Percentiles rank a stretch among this genome's conserved stretches.
Evolutionary conservation across 1,140 invertebrate species (phyloP).

Genomic region (Cotesia chilonis): DNA sequence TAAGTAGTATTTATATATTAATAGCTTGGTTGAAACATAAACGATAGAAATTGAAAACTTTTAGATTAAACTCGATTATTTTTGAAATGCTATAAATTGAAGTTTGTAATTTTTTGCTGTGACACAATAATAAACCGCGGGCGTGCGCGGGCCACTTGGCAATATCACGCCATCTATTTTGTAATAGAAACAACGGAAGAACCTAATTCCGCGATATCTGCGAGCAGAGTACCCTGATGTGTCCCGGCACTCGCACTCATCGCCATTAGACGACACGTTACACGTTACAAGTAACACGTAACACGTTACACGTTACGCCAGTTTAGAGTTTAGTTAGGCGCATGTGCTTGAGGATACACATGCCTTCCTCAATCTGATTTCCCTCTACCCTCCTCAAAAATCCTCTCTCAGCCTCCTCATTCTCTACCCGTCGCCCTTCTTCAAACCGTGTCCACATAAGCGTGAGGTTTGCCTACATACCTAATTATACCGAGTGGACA

Average conservation of each 20-base stretch:
- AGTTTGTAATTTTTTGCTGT: slow-evolving; percentile 4
- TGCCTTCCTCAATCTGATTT: not conserved
- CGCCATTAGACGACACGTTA: slow-evolving; percentile 38
- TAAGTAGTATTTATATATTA: no score
- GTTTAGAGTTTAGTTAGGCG: slow-evolving; percentile 24
- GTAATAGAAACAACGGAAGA: slow-evolving; percentile 68
- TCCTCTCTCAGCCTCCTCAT: not conserved
- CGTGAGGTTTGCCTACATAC: slow-evolving; percentile 41
- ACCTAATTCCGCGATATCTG: slow-evolving; percentile 60
- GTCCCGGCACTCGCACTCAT: slow-evolving; percentile 35
- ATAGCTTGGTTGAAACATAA: no score
- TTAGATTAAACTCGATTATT: not conserved
- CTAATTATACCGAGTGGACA: slow-evolving; percentile 58
- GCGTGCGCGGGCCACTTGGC: slow-evolving; percentile 44
- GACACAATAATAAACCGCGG: slow-evolving; percentile 33
- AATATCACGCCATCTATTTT: slow-evolving; percentile 65
- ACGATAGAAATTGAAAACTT: no score
- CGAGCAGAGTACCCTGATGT: slow-evolving; percentile 16
- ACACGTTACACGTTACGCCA: slow-evolving; percentile 28
- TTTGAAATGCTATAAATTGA: not conserved
- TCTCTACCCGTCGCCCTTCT: not conserved
- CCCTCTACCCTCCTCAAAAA: not conserved
- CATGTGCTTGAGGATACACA: slow-evolving; percentile 26
- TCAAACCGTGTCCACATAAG: slow-evolving; percentile 21
- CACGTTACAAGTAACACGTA: no score